Evolutionary conservation across 2,113 vertebrate genomes (phyloP).

Genomic region (Charina bottae): DNA sequence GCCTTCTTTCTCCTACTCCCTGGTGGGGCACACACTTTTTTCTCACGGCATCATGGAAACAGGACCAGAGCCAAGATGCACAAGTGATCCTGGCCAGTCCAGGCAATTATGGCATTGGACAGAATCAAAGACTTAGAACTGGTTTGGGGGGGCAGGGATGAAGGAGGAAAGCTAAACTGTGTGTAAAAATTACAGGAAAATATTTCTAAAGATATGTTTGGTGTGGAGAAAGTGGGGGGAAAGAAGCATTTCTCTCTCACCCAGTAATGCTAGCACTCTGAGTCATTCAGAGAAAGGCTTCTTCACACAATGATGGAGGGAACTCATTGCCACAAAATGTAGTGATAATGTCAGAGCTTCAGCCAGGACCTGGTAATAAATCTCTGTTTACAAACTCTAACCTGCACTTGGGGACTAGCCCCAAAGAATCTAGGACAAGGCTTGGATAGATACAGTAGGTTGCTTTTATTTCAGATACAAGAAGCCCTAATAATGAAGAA

Average conservation of each 20-base stretch:
- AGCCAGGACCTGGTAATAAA: not conserved
- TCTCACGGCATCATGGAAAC: conserved; percentile 21
- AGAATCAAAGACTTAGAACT: not conserved
- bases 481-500: not conserved
- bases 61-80: not conserved
- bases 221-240: not conserved
- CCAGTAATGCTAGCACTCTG: not conserved
- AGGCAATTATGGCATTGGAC: not conserved
- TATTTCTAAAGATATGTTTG: not conserved
- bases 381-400: not conserved
- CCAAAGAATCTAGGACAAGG: not conserved
- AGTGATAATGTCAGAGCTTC: not conserved
- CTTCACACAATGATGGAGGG: not conserved
- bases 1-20: not conserved
- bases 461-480: not conserved
- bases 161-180: not conserved
- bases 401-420: not conserved
- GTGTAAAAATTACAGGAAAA: not conserved
- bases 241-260: not conserved
- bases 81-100: not conserved
- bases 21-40: not conserved
- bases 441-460: not conserved
- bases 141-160: not conserved
- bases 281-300: not conserved
- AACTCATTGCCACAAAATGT: not conserved